A percentile compares a stretch with the other conserved stretches of the same genome.
phyloP scores from a whole-genome alignment of 2,888 invertebrate genomes.

The Pheosia tremula region DNA sequence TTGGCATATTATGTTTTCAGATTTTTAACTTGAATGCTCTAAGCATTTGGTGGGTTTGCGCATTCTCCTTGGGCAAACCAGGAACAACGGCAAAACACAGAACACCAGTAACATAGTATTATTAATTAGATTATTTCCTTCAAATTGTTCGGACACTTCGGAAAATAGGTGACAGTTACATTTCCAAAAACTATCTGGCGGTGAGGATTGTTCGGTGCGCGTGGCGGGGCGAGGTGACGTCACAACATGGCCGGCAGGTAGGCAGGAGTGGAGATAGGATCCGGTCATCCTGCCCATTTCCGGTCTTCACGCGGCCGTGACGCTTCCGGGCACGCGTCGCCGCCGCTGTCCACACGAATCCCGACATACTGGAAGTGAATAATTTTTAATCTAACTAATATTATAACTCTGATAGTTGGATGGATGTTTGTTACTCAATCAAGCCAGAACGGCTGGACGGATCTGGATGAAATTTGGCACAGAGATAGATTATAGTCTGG shows the following conservation, averaged over 20 bases:
- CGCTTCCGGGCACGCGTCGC: conserved; percentile 83
- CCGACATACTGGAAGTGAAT: conserved; percentile 60
- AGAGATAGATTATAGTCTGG: too few species aligned
- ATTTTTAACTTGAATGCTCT: too few species aligned
- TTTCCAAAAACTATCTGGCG: conserved; percentile 49
- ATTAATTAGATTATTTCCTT: background rate
- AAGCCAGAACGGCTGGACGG: too few species aligned
- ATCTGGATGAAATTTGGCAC: too few species aligned
- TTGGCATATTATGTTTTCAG: too few species aligned
- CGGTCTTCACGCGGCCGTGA: conserved; percentile 85
- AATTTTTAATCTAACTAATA: conserved; percentile 7
- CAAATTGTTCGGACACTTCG: conserved; percentile 8
- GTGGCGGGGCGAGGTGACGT: conserved; percentile 64
- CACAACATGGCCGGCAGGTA: conserved; percentile 79
- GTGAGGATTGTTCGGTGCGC: conserved; percentile 31
- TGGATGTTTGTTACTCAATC: too few species aligned
- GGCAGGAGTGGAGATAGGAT: conserved; percentile 83
- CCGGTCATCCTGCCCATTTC: conserved; percentile 85
- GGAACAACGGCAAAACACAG: too few species aligned
- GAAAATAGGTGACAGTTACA: conserved; percentile 37
- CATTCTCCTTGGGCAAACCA: too few species aligned
- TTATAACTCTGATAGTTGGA: too few species aligned
- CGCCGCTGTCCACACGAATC: conserved; percentile 62
- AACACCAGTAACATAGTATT: background rate
- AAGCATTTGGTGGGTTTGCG: too few species aligned